Conservation (phyloP, 2,888 invertebrate genomes). For the Drosophila setosimentum region DNA sequence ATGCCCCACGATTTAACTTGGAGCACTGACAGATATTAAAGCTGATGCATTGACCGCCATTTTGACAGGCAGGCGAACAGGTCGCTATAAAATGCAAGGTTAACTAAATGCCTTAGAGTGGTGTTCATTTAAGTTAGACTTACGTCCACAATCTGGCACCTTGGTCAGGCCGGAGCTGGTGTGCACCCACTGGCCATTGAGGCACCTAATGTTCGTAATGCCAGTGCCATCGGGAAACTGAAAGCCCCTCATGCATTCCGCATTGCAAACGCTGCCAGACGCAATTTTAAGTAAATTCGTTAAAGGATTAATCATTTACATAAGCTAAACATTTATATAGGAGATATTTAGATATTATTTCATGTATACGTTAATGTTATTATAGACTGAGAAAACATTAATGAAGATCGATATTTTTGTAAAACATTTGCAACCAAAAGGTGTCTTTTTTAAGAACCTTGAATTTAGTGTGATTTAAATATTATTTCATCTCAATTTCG, state of each 20-base stretch:
- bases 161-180: slow-evolving; percentile 87
- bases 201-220: slow-evolving; percentile 89
- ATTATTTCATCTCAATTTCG: neutral
- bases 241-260: slow-evolving; percentile 89
- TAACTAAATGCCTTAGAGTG: neutral
- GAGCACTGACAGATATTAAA: slow-evolving; percentile 93
- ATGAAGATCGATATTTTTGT: neutral
- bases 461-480: neutral
- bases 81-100: slow-evolving; percentile 82
- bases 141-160: slow-evolving; percentile 90
- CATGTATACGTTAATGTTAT: neutral
- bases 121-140: slow-evolving; percentile 75
- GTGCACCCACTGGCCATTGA: slow-evolving; percentile 90
- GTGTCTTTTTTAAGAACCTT: neutral
- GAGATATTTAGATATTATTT: neutral
- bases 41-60: slow-evolving; percentile 93
- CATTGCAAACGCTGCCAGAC: slow-evolving; percentile 88
- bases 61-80: slow-evolving; percentile 90
- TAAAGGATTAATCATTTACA: neutral
- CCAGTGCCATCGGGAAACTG: slow-evolving; percentile 90
- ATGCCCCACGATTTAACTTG: slow-evolving; percentile 86
- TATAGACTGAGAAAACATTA: neutral
- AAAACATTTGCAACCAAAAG: neutral
- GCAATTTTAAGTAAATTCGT: neutral
- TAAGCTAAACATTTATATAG: neutral